Evolutionary conservation across 2,797 vertebrate genomes (phyloP), one percentile per base, ranked within the genome.

Genomic region (Myotis pilosus): DNA sequence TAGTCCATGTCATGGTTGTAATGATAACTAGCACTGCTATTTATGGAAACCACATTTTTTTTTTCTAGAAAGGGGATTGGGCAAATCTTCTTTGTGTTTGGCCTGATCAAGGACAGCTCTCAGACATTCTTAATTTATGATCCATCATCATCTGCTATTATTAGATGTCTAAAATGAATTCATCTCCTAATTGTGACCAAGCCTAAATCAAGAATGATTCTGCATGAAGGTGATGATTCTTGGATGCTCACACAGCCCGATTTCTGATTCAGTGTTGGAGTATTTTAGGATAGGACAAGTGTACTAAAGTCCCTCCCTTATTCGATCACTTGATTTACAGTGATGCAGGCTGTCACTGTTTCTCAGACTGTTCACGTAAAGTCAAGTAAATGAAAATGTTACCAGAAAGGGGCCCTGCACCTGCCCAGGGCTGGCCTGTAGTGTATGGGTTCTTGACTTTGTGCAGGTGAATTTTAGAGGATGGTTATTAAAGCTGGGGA

Each of bases 41-140:
- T 94, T 94, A 68, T 74, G 64, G 79, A 88, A 91, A 74, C 0
- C 8, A 55, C 5, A 25, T 36, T 55, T 51, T 51, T 51, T 51
- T 33, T 68, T 68, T 8, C 22, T 83, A 49, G 25, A 64, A 71
- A 68, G 3, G 9, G 69, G 9, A 3, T 4, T 91, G 57, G 15
- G 41, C 25, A 76, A 78, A 94, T 89, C 12, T 17, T 33, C 47
- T 64, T 20, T 92, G 51, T 47, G 47, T 82, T 75, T 68, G 44
- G 33, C 68, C 20, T 53, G 16, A 90, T 72, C 6, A 3, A 38
- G n/a, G 85, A 74, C 1, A 78, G 20, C 33, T 76, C 22, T 92
- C 41, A 36, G 22, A 38, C 23, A 64, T 64, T 84, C 28, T 83
- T 89, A 84, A 81, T 89, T 89, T 83, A 80, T 60, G 23, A 19